phyloP scores from a whole-genome alignment of 2,888 invertebrate species.

The Limulus polyphemus region DNA sequence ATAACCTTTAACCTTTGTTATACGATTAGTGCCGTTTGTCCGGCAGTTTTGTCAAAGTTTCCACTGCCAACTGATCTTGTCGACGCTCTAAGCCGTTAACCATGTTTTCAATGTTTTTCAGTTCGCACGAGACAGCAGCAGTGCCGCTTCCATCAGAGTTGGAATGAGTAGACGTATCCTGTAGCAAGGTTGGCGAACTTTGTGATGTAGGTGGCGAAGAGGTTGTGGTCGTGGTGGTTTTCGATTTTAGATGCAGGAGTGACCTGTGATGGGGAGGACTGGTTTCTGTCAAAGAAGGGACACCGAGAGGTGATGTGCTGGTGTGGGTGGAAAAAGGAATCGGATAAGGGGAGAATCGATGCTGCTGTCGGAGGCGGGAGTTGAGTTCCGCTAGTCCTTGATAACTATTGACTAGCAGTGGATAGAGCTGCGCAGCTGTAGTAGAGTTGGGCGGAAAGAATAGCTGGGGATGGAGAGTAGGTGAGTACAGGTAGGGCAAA shows the following conservation, averaged over 20 bases:
- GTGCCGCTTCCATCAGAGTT: conserved; percentile 7
- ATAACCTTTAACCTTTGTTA: too few relatives aligned
- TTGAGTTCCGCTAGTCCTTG: conserved; percentile 5
- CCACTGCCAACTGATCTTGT: conserved; percentile 23
- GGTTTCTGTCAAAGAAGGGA: conserved; percentile 13
- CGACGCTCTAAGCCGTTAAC: conserved; percentile 25
- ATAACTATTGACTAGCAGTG: conserved; percentile 17
- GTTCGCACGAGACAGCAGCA: conserved; percentile 19
- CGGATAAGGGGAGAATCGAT: conserved; percentile 80
- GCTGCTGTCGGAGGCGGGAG: conserved; percentile 41
- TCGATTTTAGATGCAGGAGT: background rate
- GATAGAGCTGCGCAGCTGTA: background rate
- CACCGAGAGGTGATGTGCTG: conserved; percentile 8
- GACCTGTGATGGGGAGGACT: conserved; percentile 4
- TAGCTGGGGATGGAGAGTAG: conserved; percentile 56
- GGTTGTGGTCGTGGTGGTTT: background rate
- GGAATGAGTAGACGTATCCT: background rate
- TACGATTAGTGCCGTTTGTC: conserved; percentile 7
- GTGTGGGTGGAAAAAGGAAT: conserved; percentile 38
- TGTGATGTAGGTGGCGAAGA: conserved; percentile 3
- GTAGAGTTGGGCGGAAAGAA: conserved; percentile 17
- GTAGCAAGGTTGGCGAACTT: conserved; percentile 8
- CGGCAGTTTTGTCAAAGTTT: conserved; percentile 19
- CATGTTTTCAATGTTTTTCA: conserved; percentile 27
- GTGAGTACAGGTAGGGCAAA: conserved; percentile 84